Conservation (phyloP, 2,888 invertebrate genomes). For the Thelaira solivaga region DNA sequence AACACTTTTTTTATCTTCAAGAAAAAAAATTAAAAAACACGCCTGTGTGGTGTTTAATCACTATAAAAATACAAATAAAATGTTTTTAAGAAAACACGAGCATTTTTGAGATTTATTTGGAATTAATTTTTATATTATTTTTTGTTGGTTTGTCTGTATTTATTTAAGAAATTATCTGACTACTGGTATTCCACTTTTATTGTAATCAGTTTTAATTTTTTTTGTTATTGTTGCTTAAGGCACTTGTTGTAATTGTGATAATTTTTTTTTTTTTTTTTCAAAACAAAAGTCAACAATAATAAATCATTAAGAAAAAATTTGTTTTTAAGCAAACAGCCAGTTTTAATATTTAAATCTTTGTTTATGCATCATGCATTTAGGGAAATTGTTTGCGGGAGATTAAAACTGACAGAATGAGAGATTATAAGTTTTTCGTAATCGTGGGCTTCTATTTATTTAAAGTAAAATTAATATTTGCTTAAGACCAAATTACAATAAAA, state of each 20-base stretch:
- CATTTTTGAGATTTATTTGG: not conserved
- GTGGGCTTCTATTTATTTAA: too few relatives aligned
- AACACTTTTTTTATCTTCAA: not conserved
- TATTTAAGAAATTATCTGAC: conserved; percentile 49
- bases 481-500: too few relatives aligned
- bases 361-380: too few relatives aligned
- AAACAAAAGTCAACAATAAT: not conserved
- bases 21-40: not conserved
- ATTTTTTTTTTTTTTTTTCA: conserved; percentile 1
- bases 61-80: not conserved
- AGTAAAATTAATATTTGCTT: too few relatives aligned
- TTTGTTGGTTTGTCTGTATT: conserved; percentile 31
- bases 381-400: conserved; percentile 18
- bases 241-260: conserved; percentile 27
- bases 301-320: not conserved
- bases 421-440: too few relatives aligned
- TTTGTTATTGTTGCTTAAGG: not conserved
- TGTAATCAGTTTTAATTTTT: too few relatives aligned
- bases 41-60: not conserved
- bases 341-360: too few relatives aligned
- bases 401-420: not conserved
- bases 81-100: conserved; percentile 51
- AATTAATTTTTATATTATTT: too few relatives aligned
- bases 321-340: not conserved
- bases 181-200: conserved; percentile 58